Percentiles rank a stretch among this genome's conserved stretches.
phyloP scores from a whole-genome alignment of 2,797 vertebrate genomes.

The Phoxinus dragarum region DNA sequence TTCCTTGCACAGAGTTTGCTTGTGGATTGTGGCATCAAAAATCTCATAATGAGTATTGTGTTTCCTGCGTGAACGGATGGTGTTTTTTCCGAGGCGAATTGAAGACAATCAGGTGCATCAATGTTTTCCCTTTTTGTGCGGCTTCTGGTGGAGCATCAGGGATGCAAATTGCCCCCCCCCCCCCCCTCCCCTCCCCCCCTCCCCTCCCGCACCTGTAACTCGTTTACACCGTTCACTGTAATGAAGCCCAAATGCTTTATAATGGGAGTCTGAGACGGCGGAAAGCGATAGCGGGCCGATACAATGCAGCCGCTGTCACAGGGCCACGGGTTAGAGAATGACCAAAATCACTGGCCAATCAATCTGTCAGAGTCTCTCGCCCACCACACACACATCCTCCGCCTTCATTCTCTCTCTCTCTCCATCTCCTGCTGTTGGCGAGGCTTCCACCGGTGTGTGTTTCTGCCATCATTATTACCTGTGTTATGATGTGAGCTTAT shows the following conservation, averaged over 20 bases:
- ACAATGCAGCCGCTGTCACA: constrained; percentile 45
- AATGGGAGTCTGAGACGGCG: constrained; percentile 41
- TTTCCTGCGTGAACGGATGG: constrained; percentile 38
- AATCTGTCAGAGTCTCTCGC: constrained; percentile 45
- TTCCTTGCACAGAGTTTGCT: constrained; percentile 36
- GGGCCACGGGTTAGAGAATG: constrained; percentile 48
- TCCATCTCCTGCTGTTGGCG: background rate
- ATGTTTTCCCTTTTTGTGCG: constrained; percentile 39
- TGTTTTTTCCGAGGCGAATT: background rate
- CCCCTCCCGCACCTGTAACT: constrained; percentile 1
- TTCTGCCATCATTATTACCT: constrained; percentile 44
- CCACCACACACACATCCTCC: background rate
- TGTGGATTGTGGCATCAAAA: constrained; percentile 40
- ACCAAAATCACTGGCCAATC: constrained; percentile 50
- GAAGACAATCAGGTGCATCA: constrained; percentile 48
- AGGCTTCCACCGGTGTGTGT: constrained; percentile 14
- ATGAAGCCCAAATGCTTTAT: constrained; percentile 53
- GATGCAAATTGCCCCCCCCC: constrained; percentile 45
- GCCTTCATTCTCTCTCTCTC: background rate
- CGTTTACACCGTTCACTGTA: constrained; percentile 46
- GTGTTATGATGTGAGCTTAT: constrained; percentile 45
- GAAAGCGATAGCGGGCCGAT: constrained; percentile 39
- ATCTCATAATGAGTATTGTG: constrained; percentile 42
- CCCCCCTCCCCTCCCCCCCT: background rate
- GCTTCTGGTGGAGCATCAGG: constrained; percentile 37